Percentiles rank a stretch among this genome's conserved stretches.
These are phyloP conservation scores for Jaculus jaculus DNA, from an alignment of 2,113 vertebrate genomes.

Conservation along the genomic window DNA sequence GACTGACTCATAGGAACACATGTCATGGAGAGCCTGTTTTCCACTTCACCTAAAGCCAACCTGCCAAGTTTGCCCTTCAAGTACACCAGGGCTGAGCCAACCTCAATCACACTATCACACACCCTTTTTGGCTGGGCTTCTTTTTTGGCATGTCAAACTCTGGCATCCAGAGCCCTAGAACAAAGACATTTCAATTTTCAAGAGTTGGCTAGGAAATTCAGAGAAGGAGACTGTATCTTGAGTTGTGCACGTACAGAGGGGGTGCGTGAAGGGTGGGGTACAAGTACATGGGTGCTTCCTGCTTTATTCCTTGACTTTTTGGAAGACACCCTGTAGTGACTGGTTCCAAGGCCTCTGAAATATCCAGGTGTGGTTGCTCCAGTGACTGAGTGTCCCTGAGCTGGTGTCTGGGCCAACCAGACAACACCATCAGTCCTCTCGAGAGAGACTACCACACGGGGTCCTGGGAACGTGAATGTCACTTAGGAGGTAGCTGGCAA, in stretches of 20 bases:
- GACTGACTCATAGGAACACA: background rate
- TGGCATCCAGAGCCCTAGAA: background rate
- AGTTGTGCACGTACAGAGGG: background rate
- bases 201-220: background rate
- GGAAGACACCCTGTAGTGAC: background rate
- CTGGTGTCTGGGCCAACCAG: background rate
- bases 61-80: background rate
- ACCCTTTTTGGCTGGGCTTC: background rate
- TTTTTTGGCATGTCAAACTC: background rate
- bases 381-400: background rate
- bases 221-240: background rate
- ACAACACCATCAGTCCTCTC: background rate
- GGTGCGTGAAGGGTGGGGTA: background rate
- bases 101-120: background rate
- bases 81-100: background rate
- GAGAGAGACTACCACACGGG: background rate
- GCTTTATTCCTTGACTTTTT: background rate
- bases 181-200: constrained; percentile 42
- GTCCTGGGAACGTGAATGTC: background rate
- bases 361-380: background rate
- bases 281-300: background rate
- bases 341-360: background rate
- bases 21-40: background rate
- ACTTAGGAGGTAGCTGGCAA: background rate
- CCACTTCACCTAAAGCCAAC: background rate